These are phyloP conservation scores for Craseonycteris thonglongyai DNA, from an alignment of 2,113 vertebrate species.

Conservation along the genomic window DNA sequence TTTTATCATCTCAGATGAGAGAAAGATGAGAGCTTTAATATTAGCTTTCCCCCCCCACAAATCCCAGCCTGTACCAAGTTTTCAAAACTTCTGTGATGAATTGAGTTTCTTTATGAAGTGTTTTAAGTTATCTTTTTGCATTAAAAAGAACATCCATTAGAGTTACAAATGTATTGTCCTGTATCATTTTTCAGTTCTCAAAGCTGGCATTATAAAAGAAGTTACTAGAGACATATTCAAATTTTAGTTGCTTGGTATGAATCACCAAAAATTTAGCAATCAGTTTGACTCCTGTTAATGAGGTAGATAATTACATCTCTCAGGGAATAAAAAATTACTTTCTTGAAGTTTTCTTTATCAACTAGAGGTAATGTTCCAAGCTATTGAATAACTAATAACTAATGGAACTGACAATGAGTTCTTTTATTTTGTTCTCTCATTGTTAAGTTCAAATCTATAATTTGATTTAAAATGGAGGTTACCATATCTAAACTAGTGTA, in stretches of 20 bases:
- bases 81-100: conserved; percentile 39
- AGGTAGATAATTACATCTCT: conserved; percentile 31
- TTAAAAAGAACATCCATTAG: conserved; percentile 41
- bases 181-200: conserved; percentile 19
- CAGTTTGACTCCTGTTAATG: conserved; percentile 44
- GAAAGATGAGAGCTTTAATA: conserved; percentile 53
- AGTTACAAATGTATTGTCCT: neutral
- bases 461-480: neutral
- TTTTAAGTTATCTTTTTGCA: conserved; percentile 9
- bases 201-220: neutral
- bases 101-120: conserved; percentile 47
- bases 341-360: conserved; percentile 19
- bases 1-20: conserved; percentile 22
- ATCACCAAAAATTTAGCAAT: conserved; percentile 38
- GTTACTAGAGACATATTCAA: neutral
- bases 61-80: neutral
- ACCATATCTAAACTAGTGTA: neutral
- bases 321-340: conserved; percentile 25
- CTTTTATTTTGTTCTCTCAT: neutral
- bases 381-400: conserved; percentile 23
- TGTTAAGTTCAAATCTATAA: neutral
- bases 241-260: neutral
- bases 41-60: conserved; percentile 14
- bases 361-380: conserved; percentile 6
- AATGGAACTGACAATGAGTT: neutral